phyloP scores from a whole-genome alignment of 92 coral and sea anemone species.

The Anthopleura xanthogrammica region DNA sequence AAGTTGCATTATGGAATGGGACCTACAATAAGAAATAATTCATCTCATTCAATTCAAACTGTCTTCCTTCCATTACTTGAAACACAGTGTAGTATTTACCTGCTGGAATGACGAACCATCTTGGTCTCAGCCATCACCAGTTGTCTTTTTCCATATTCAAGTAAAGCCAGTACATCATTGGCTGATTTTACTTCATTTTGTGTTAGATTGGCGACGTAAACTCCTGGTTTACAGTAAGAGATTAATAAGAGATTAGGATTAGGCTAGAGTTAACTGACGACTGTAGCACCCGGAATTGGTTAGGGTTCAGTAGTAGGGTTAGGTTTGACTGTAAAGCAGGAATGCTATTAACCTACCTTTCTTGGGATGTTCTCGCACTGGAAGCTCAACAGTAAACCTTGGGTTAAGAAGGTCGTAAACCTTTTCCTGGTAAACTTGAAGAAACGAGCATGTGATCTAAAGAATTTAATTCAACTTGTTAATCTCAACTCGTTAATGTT shows the following conservation, averaged over 20 bases:
- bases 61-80: background rate
- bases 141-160: slow-evolving; percentile 80
- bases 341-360: slow-evolving; percentile 47
- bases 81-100: slow-evolving; percentile 32
- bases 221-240: slow-evolving; percentile 43
- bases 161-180: slow-evolving; percentile 68
- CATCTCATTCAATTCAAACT: too few relatives aligned
- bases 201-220: slow-evolving; percentile 77
- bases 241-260: background rate
- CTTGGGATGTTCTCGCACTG: slow-evolving; percentile 88
- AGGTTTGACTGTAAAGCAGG: background rate
- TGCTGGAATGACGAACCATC: slow-evolving; percentile 96
- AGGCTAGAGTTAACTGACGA: background rate
- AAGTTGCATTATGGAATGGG: slow-evolving; percentile 85
- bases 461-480: background rate
- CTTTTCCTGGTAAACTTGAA: slow-evolving; percentile 88
- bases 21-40: slow-evolving; percentile 32
- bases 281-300: background rate
- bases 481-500: background rate
- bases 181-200: slow-evolving; percentile 77
- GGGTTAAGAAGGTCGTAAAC: slow-evolving; percentile 82
- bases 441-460: slow-evolving; percentile 84
- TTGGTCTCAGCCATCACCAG: slow-evolving; percentile 92
- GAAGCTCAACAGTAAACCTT: slow-evolving; percentile 70
- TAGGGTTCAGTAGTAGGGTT: too few relatives aligned